phyloP scores from a whole-genome alignment of 2,113 vertebrate genomes.

The Chelonoidis abingdonii region DNA sequence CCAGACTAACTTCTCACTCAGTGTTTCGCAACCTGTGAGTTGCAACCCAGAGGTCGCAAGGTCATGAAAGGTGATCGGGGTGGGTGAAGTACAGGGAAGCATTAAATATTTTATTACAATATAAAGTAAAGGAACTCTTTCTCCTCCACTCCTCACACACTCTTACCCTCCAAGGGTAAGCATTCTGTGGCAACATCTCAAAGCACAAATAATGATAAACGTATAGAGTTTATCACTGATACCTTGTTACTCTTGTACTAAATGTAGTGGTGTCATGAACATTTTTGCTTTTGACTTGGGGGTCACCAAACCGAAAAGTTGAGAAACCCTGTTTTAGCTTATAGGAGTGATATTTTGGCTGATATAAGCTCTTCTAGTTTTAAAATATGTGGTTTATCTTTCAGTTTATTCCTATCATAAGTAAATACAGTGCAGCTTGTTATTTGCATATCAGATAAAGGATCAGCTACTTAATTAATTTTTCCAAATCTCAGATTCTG shows the following conservation, averaged over 20 bases:
- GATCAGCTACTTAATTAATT: not conserved
- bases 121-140: constrained; percentile 27
- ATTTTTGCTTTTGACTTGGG: constrained; percentile 7
- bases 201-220: constrained; percentile 33
- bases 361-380: not conserved
- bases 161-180: not conserved
- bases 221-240: constrained; percentile 22
- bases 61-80: not conserved
- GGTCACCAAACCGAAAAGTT: not conserved
- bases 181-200: constrained; percentile 38
- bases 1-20: constrained; percentile 30
- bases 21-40: constrained; percentile 20
- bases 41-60: not conserved
- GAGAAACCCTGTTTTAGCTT: constrained; percentile 16
- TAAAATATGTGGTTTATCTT: not conserved
- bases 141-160: not conserved
- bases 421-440: not conserved
- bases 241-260: constrained; percentile 13
- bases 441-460: not conserved
- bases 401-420: not conserved
- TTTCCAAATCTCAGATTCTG: not conserved
- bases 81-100: not conserved
- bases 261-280: not conserved
- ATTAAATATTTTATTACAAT: constrained; percentile 57
- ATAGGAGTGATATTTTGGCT: not conserved